Evolutionary conservation across 2,888 invertebrate genomes (phyloP).

Genomic region (Micropterix aruncella): DNA sequence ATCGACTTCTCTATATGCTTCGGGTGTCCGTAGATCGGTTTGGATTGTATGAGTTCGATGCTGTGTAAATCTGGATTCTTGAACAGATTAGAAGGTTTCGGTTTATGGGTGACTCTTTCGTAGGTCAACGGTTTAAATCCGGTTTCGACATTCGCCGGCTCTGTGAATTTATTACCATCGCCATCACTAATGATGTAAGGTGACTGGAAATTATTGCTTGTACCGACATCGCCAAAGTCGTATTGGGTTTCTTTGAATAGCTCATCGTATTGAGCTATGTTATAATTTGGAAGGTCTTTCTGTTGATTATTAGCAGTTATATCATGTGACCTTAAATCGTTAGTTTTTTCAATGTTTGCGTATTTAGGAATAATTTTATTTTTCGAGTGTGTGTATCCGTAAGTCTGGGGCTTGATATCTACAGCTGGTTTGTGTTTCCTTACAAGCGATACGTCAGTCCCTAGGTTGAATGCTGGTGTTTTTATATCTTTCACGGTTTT

Average conservation of each 20-base stretch:
- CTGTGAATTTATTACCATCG: constrained; percentile 7
- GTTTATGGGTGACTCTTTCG: constrained; percentile 2
- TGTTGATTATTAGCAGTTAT: neutral
- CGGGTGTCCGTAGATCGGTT: constrained; percentile 10
- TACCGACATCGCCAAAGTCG: neutral
- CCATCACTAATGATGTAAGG: neutral
- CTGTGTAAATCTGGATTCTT: constrained; percentile 17
- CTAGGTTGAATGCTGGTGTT: neutral
- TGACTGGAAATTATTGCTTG: constrained; percentile 2
- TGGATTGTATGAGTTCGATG: constrained; percentile 18
- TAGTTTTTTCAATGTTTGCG: neutral
- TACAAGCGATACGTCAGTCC: neutral
- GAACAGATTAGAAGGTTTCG: constrained; percentile 16
- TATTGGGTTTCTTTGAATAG: neutral
- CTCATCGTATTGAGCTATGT: neutral
- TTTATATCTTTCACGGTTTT: constrained; percentile 2
- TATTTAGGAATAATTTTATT: no score
- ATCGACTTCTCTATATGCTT: constrained; percentile 19
- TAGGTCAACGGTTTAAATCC: constrained; percentile 10
- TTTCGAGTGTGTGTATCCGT: neutral
- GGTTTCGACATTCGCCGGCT: constrained; percentile 9
- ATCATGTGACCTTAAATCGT: neutral
- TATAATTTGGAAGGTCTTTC: neutral
- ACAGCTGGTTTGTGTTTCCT: neutral
- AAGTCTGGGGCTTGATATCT: neutral